These are phyloP conservation scores for Caerostris extrusa DNA, from an alignment of 1,140 invertebrate species.

Conservation along the genomic window DNA sequence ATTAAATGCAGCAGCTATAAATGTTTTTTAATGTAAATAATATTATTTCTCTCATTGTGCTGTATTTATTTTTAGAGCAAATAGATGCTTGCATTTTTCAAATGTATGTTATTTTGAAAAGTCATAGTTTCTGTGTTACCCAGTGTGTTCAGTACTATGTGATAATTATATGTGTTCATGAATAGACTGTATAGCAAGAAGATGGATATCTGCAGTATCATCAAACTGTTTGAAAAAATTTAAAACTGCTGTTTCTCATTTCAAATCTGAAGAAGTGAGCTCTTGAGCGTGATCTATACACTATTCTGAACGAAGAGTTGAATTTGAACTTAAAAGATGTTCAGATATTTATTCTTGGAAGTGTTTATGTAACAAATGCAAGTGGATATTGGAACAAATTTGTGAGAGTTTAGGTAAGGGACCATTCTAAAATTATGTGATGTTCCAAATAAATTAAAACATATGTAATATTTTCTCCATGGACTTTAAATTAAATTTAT, in stretches of 20 bases:
- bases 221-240: background rate
- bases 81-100: background rate
- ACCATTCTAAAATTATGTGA: background rate
- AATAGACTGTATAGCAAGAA: background rate
- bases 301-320: background rate
- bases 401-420: background rate
- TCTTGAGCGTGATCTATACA: background rate
- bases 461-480: too few relatives aligned
- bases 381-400: background rate
- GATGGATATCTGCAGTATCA: background rate
- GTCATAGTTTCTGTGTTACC: slow-evolving; percentile 44
- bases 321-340: background rate
- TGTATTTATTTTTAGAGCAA: slow-evolving; percentile 43
- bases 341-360: slow-evolving; percentile 25
- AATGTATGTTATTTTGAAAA: background rate
- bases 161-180: slow-evolving; percentile 68
- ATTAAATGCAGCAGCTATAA: background rate
- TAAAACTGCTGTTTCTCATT: background rate
- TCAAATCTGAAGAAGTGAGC: background rate
- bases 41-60: background rate
- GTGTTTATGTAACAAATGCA: background rate
- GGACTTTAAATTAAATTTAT: too few relatives aligned
- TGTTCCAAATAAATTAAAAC: background rate
- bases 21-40: slow-evolving; percentile 26
- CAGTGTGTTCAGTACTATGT: slow-evolving; percentile 70